Conservation (phyloP, 1,140 invertebrate species). For the Diorhabda sublineata region DNA sequence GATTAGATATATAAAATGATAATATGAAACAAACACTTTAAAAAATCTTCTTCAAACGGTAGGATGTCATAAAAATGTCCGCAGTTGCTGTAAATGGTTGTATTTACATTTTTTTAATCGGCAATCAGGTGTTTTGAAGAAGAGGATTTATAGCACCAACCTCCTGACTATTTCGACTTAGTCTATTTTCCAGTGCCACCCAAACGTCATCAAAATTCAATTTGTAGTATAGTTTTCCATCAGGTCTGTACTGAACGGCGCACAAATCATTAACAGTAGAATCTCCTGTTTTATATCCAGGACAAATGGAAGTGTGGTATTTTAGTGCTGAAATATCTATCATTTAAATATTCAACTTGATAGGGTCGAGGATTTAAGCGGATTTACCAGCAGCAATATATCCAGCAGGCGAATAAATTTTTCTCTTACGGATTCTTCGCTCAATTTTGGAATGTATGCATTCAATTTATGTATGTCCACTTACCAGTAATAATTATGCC, state of each 20-base stretch:
- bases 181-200: slow-evolving; percentile 7
- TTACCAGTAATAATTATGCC: slow-evolving; percentile 27
- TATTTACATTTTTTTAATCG: too few relatives aligned
- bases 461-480: slow-evolving; percentile 44
- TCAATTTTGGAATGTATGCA: slow-evolving; percentile 37
- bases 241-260: slow-evolving; percentile 17
- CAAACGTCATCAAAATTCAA: slow-evolving; percentile 17
- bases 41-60: too few relatives aligned
- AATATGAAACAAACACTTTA: too few relatives aligned
- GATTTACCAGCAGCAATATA: slow-evolving; percentile 14
- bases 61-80: too few relatives aligned
- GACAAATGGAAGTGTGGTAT: neutral
- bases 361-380: slow-evolving; percentile 16
- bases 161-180: neutral
- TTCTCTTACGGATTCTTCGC: slow-evolving; percentile 1
- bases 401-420: too few relatives aligned
- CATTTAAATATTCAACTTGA: slow-evolving; percentile 15
- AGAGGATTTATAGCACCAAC: slow-evolving; percentile 12
- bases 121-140: neutral
- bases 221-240: slow-evolving; percentile 18
- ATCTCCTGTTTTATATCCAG: slow-evolving; percentile 13
- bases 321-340: slow-evolving; percentile 3
- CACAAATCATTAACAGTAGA: slow-evolving; percentile 16
- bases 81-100: too few relatives aligned
- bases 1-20: too few relatives aligned